Percentiles rank a stretch among this genome's conserved stretches.
Evolutionary conservation across 2,888 invertebrate species (phyloP).

Genomic region (Masnerella sp.): DNA sequence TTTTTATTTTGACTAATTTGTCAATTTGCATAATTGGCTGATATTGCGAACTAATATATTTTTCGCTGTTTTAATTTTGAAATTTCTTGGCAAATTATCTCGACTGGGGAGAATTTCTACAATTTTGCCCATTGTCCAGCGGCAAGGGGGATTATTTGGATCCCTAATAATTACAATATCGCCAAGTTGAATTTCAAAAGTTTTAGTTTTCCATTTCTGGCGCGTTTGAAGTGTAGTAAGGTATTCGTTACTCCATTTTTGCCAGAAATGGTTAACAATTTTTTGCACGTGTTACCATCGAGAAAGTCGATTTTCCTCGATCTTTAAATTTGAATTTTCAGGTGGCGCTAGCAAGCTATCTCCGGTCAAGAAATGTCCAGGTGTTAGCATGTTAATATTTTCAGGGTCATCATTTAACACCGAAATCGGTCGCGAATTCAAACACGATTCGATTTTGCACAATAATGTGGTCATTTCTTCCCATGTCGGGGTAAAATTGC

Average conservation of each 20-base stretch:
- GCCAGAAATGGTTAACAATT: constrained; percentile 53
- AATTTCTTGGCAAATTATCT: too few species aligned
- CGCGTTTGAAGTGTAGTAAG: constrained; percentile 61
- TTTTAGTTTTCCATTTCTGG: constrained; percentile 56
- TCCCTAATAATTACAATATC: constrained; percentile 8
- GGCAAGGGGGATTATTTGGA: constrained; percentile 7
- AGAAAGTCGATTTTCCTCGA: neutral
- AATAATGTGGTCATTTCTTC: neutral
- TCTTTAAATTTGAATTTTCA: too few species aligned
- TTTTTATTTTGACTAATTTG: too few species aligned
- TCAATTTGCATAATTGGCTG: too few species aligned
- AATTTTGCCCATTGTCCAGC: constrained; percentile 13
- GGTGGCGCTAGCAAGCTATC: too few species aligned
- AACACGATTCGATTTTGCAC: neutral
- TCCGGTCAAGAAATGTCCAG: too few species aligned
- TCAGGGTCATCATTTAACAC: constrained; percentile 41
- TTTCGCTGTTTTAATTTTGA: too few species aligned
- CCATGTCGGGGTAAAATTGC: neutral
- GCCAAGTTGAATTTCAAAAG: neutral
- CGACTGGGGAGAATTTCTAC: too few species aligned
- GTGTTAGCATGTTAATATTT: constrained; percentile 9
- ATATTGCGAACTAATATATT: too few species aligned
- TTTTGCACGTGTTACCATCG: too few species aligned
- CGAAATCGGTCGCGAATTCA: neutral
- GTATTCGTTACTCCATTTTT: constrained; percentile 62